phyloP scores from a whole-genome alignment of 2,797 vertebrate species.

The Bradypodion pumilum region DNA sequence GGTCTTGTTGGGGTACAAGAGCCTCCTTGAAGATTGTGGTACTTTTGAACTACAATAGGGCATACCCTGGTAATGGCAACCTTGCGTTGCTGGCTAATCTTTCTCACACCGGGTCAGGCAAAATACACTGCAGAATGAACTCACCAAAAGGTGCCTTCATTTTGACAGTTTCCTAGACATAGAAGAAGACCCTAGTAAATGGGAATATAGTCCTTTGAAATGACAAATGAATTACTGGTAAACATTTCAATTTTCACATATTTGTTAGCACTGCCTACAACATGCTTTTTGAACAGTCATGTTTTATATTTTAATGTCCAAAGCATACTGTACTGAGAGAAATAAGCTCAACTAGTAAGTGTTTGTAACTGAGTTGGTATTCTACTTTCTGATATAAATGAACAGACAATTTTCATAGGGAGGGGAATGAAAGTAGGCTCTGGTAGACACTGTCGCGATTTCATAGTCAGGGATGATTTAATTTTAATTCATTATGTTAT shows the following conservation, averaged over 20 bases:
- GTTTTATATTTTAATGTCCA: background rate
- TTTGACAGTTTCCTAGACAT: no score
- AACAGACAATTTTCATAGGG: constrained; percentile 17
- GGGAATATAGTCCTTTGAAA: background rate
- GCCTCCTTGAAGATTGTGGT: no score
- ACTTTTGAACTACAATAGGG: no score
- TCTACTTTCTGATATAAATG: constrained; percentile 15
- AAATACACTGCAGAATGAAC: no score
- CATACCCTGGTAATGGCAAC: no score
- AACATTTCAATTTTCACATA: background rate
- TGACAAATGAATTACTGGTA: background rate
- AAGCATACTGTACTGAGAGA: background rate
- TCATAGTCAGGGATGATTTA: no score
- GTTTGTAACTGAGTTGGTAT: constrained; percentile 22
- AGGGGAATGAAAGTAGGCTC: background rate
- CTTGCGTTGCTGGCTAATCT: no score
- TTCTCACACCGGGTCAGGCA: no score
- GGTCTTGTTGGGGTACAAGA: background rate
- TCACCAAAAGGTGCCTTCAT: no score
- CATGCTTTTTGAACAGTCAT: background rate
- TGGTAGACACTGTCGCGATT: no score
- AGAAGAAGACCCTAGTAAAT: constrained; percentile 1
- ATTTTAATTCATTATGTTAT: no score
- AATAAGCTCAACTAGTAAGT: constrained; percentile 9
- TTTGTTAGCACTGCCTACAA: constrained; percentile 21